phyloP scores from a whole-genome alignment of 2,113 vertebrate genomes.

The Corvus cornix region DNA sequence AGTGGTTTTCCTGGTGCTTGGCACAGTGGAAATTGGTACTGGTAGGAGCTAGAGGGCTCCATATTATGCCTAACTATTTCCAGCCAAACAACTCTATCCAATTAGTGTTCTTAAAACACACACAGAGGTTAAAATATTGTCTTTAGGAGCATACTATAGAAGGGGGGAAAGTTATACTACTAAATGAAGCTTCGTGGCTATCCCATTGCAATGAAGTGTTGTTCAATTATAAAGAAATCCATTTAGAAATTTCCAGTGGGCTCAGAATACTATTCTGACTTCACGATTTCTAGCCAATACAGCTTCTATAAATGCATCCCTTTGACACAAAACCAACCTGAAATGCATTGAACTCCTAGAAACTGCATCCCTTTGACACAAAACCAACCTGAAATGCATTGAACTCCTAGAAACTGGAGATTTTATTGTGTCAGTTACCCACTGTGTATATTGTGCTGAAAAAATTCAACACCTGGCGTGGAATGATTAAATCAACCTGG shows the following conservation, averaged over 20 bases:
- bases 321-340: conserved; percentile 60
- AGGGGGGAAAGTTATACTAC: not conserved
- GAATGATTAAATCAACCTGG: conserved; percentile 57
- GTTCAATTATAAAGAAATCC: conserved; percentile 34
- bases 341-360: conserved; percentile 58
- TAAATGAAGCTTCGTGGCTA: not conserved
- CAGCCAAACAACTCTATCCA: not conserved
- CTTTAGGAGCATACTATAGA: not conserved
- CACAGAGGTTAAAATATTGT: not conserved
- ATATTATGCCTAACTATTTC: not conserved
- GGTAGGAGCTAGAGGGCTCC: not conserved
- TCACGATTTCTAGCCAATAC: conserved; percentile 9
- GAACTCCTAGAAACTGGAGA: conserved; percentile 47
- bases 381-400: conserved; percentile 60
- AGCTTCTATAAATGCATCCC: conserved; percentile 55
- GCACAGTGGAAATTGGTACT: rapidly evolving
- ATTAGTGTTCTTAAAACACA: not conserved
- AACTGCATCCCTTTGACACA: conserved; percentile 60
- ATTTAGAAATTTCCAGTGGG: conserved; percentile 29
- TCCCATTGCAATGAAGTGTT: not conserved
- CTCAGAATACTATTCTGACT: conserved; percentile 31
- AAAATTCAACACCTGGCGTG: not conserved
- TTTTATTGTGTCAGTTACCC: conserved; percentile 49
- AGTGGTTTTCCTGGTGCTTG: not conserved
- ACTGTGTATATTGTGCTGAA: conserved; percentile 5